These are phyloP conservation scores for Hypsibius dujardini DNA, from an alignment of 1,140 invertebrate genomes.

Conservation along the genomic window DNA sequence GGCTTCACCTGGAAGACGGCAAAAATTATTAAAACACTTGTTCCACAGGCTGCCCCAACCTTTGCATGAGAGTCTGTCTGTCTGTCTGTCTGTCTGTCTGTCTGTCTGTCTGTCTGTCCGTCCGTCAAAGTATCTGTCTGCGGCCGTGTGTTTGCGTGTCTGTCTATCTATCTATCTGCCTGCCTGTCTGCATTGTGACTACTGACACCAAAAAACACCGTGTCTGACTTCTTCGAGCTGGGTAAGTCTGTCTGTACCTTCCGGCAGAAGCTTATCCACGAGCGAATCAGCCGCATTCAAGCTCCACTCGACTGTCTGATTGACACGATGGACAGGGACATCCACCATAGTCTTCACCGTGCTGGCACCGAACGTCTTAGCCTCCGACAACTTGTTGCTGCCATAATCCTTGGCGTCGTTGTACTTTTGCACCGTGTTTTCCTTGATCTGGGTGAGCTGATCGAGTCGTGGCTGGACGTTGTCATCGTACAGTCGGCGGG, in stretches of 20 bases:
- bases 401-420: neutral
- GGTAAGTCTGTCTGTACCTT: no score
- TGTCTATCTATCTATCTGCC: no score
- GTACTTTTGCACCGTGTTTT: conserved; percentile 10
- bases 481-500: neutral
- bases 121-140: no score
- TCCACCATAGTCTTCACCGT: neutral
- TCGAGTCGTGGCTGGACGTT: neutral
- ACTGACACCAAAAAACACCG: no score
- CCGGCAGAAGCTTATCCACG: conserved; percentile 4
- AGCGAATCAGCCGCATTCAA: conserved; percentile 6
- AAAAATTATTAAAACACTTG: no score
- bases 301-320: conserved; percentile 5
- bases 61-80: no score
- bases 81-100: no score
- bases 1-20: neutral
- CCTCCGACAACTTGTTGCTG: neutral
- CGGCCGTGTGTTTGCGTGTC: no score
- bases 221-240: no score
- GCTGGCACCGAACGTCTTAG: neutral
- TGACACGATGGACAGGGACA: neutral
- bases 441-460: neutral
- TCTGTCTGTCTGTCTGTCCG: no score
- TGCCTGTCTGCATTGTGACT: no score
- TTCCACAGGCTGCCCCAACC: no score